Evolutionary conservation across 2,888 invertebrate genomes (phyloP), one percentile per base, ranked within the genome.

Genomic region (Pelosia muscerda): DNA sequence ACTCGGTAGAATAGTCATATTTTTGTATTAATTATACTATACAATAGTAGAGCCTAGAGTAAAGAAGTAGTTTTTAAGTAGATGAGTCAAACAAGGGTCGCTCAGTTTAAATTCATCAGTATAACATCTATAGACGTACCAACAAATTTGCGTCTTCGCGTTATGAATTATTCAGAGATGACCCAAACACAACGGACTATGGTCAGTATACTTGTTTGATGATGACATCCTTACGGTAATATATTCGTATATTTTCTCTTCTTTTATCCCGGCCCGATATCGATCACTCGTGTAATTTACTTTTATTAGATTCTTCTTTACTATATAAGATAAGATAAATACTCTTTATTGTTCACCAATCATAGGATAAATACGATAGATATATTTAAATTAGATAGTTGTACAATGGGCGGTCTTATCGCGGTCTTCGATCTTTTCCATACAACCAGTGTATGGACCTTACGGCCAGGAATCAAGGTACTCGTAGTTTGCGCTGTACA

Each of bases 111-210:
- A 49, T 49, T 9, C 9, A 49, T 49, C 49, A 8, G n/a, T 49
- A 49, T 49, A 49, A 2, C 49, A 13, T 4, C 4, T 38, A 15
- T 38, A 38, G 38, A 0, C 8, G n/a, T n/a, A n/a, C 49, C 49
- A 49, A 49, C 49, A 49, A 49, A 49, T 49, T 49, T 49, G 49
- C 49, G 49, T 49, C 49, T 49, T 42, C 19, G 19, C 19, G n/a
- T 49, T 49, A 49, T 49, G n/a, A 49, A 49, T 49, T n/a, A 49
- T 49, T 49, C 49, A 49, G n/a, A 49, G 49, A 49, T 49, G 49
- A 49, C 49, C 49, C n/a, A 49, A 49, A 49, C n/a, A n/a, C 9
- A n/a, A 49, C n/a, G 49, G 49, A 49, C n/a, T n/a, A 49, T 49
- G n/a, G 9, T 49, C 6, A 19, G 19, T 19, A 19, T 49, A n/a